A percentile compares a stretch with the other conserved stretches of the same genome.
phyloP scores from a whole-genome alignment of 2,797 vertebrate species.

The Malurus splendens region DNA sequence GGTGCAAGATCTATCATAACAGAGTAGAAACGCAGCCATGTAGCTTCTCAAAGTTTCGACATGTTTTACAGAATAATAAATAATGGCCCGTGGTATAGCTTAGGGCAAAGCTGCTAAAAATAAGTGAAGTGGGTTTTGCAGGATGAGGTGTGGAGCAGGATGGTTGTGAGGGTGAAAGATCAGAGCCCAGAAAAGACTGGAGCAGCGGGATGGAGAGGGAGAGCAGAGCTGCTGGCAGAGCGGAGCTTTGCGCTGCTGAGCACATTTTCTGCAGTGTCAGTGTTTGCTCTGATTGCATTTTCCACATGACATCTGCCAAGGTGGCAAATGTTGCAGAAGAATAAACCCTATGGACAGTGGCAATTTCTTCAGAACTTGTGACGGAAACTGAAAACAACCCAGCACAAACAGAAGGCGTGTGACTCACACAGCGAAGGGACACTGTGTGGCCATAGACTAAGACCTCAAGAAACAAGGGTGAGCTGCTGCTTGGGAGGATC shows the following conservation, averaged over 20 bases:
- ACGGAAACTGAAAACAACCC: background rate
- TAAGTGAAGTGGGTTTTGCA: background rate
- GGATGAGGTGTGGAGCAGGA: background rate
- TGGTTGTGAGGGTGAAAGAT: fast-evolving
- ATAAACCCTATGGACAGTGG: background rate
- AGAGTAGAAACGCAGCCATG: background rate
- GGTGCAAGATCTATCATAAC: background rate
- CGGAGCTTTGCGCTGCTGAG: background rate
- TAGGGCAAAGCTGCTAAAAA: background rate
- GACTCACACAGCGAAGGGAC: background rate
- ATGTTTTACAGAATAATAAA: background rate
- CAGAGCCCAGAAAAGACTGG: background rate
- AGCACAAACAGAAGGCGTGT: background rate
- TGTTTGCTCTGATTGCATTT: background rate
- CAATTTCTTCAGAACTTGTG: background rate
- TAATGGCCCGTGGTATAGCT: background rate
- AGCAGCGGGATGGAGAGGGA: background rate
- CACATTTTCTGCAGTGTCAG: background rate
- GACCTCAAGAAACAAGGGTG: background rate
- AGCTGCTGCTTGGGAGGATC: background rate
- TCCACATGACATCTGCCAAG: background rate
- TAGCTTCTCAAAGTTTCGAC: background rate
- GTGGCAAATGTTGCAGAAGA: background rate
- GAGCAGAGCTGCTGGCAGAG: background rate
- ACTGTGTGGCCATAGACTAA: background rate